Evolutionary conservation across 2,797 vertebrate genomes (phyloP).

Genomic region (Hybognathus amarus): DNA sequence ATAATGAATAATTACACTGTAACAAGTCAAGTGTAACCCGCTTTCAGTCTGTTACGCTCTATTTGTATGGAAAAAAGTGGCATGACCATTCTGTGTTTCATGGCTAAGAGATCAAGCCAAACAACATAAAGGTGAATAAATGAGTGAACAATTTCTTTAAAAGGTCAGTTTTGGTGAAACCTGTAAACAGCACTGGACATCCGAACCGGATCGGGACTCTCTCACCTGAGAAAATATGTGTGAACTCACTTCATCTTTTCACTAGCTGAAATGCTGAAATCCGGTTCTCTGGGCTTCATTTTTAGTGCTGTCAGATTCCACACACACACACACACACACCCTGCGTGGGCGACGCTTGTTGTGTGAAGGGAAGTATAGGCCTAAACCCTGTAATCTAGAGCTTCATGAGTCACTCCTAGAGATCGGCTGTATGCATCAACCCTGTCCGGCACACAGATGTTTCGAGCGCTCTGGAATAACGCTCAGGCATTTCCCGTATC

Average conservation of each 20-base stretch:
- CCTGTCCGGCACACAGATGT: neutral
- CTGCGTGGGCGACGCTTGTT: slow-evolving; percentile 34
- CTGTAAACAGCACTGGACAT: neutral
- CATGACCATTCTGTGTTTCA: neutral
- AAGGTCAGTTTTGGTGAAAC: neutral
- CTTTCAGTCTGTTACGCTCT: too few species aligned
- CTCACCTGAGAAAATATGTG: neutral
- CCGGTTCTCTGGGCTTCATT: neutral
- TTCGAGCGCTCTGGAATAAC: neutral
- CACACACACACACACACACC: slow-evolving; percentile 41
- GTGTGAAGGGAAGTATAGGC: slow-evolving; percentile 53
- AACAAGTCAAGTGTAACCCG: neutral
- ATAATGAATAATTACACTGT: neutral
- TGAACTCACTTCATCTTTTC: neutral
- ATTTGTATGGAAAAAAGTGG: neutral
- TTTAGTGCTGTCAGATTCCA: slow-evolving; percentile 50
- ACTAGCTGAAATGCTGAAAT: neutral
- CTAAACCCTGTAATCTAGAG: slow-evolving; percentile 61
- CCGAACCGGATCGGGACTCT: neutral
- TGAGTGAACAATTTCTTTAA: neutral
- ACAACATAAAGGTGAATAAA: neutral
- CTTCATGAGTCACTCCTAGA: slow-evolving; percentile 53
- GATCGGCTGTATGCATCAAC: neutral
- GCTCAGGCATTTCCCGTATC: neutral
- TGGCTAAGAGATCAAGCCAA: neutral